Conservation (phyloP, 1,140 invertebrate genomes). For the Pissodes strobi region DNA sequence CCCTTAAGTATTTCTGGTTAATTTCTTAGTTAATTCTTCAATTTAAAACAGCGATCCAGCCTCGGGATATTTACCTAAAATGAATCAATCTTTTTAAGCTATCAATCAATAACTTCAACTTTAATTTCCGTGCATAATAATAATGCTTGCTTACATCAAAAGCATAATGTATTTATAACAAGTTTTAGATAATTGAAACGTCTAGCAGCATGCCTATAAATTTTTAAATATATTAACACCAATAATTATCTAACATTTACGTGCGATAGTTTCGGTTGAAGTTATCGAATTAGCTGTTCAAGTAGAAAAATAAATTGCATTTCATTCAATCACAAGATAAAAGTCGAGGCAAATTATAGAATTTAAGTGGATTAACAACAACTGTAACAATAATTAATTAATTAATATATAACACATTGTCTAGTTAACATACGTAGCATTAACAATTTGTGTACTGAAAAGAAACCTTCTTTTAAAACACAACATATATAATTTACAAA, state of each 20-base stretch:
- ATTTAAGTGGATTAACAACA: constrained; percentile 31
- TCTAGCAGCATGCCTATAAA: constrained; percentile 31
- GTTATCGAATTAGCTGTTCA: constrained; percentile 16
- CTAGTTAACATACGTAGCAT: constrained; percentile 22
- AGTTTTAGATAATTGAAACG: constrained; percentile 12
- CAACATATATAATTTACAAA: too few relatives aligned
- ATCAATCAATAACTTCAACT: constrained; percentile 32
- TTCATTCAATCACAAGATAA: background rate
- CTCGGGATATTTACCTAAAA: constrained; percentile 43
- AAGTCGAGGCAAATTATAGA: constrained; percentile 28
- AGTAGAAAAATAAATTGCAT: constrained; percentile 29
- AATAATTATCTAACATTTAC: constrained; percentile 39
- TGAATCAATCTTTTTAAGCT: constrained; percentile 5
- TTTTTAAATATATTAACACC: constrained; percentile 45
- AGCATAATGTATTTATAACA: constrained; percentile 38
- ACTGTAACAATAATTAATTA: constrained; percentile 34
- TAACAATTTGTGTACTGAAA: constrained; percentile 16
- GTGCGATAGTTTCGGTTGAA: constrained; percentile 28
- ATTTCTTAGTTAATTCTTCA: background rate
- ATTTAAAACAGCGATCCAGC: constrained; percentile 49
- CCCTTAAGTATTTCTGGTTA: too few relatives aligned
- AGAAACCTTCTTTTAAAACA: too few relatives aligned
- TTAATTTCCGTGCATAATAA: constrained; percentile 35
- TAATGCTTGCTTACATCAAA: constrained; percentile 44
- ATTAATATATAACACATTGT: constrained; percentile 33